Evolutionary conservation across 2,797 vertebrate species (phyloP), one percentile per base, ranked within the genome.

Genomic region (Sebastolobus altivelis): DNA sequence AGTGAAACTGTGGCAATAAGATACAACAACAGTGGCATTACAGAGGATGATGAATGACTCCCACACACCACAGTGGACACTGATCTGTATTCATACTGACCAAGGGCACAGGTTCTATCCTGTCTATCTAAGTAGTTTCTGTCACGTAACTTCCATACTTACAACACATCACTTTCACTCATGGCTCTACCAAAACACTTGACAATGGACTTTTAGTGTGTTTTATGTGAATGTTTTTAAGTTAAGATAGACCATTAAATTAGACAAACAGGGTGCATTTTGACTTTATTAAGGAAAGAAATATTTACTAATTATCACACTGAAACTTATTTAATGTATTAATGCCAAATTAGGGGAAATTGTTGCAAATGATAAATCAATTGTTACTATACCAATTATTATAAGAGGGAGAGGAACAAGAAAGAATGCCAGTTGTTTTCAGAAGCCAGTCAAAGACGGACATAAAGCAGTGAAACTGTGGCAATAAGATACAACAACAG

Each of bases 131-230:
- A 46, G 43, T 46, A 18, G 43, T 46, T 46, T 46, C 18, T 46
- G 43, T 18, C 6, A 46, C 6, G 14, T 18, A 8, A 46, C 43
- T 8, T 46, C 43, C 43, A 46, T 46, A 46, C 43, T 1, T 46
- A 46, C 77, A 69, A 70, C 60, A 68, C 68, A 74, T 75, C 38
- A 12, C 70, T 72, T 77, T 18, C n/a, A 60, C 72, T 81, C 60
- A 65, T 65, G 54, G 40, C 75, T 70, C 55, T 8, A 29, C 61
- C 55, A 60, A 59, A 63, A 43, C 22, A 65, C 63, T 40, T 70
- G 63, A 77, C 76, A 77, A 58, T 65, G 31, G 75, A 52, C 63
- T 20, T 37, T 75, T 58, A n/a, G 49, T 58, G 65, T 20, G 18
- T 35, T 31, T 61, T 38, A n/a, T 22, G 11, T 14, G n/a, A 63